These are phyloP conservation scores for Phyllotreta cruciferae DNA, from an alignment of 2,888 invertebrate species.

Conservation along the genomic window DNA sequence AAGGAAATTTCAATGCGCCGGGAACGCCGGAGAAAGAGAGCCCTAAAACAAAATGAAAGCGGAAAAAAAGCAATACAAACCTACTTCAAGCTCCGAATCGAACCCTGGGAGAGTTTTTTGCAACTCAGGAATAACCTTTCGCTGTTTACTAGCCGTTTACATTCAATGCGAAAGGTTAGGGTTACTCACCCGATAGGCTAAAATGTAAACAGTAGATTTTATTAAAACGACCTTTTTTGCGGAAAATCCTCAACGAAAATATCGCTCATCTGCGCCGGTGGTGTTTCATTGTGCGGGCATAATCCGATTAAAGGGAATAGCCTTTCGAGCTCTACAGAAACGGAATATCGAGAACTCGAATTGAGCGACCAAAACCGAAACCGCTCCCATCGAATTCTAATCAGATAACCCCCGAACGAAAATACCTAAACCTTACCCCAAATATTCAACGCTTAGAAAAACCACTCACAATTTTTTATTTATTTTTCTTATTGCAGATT, in stretches of 20 bases:
- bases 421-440: neutral
- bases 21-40: no score
- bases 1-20: no score
- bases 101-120: no score
- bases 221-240: conserved; percentile 10
- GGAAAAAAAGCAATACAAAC: no score
- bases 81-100: no score
- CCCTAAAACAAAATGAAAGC: no score
- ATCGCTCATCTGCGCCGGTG: no score
- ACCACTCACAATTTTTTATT: neutral
- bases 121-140: conserved; percentile 12
- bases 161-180: conserved; percentile 14
- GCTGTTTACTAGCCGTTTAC: conserved; percentile 22
- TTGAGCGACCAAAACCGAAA: no score
- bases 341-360: no score
- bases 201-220: conserved; percentile 20
- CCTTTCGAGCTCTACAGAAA: no score
- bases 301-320: no score
- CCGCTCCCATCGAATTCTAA: neutral
- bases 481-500: conserved; percentile 69
- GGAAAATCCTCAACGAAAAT: neutral
- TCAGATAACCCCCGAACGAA: neutral
- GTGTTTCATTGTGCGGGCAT: no score
- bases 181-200: conserved; percentile 2
- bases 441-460: neutral